A percentile compares a stretch with the other conserved stretches of the same genome.
phyloP scores from a whole-genome alignment of 2,797 vertebrate species.

The Chaetophractus vellerosus region DNA sequence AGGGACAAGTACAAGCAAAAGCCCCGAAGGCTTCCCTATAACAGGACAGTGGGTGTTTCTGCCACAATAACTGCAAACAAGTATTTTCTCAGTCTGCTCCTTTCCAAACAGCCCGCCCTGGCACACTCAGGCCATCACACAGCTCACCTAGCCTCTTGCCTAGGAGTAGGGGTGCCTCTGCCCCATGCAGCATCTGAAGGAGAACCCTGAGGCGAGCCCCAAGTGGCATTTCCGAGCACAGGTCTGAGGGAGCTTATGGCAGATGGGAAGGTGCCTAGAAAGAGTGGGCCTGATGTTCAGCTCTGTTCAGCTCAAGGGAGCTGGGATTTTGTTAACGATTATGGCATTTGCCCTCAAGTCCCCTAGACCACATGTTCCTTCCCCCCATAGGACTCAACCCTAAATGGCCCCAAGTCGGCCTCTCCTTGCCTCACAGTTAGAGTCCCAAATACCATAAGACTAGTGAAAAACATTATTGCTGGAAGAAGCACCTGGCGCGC shows the following conservation, averaged over 20 bases:
- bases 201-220: neutral
- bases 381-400: neutral
- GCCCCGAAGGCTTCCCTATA: neutral
- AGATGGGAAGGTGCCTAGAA: neutral
- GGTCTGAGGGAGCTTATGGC: too few species aligned
- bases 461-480: neutral
- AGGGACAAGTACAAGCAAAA: neutral
- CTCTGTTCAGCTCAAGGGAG: neutral
- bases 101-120: neutral
- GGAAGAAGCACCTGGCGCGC: neutral
- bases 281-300: neutral
- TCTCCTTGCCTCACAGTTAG: neutral
- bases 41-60: neutral
- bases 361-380: neutral
- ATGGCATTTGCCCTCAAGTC: neutral
- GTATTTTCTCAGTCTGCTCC: neutral
- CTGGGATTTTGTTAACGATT: neutral
- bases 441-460: neutral
- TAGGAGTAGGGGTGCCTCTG: neutral
- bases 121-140: neutral
- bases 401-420: neutral
- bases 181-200: neutral
- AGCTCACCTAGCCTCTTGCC: neutral
- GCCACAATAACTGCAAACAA: neutral
- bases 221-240: neutral